Conservation (phyloP, 2,113 vertebrate genomes). For the Neodon shergylaensis region DNA sequence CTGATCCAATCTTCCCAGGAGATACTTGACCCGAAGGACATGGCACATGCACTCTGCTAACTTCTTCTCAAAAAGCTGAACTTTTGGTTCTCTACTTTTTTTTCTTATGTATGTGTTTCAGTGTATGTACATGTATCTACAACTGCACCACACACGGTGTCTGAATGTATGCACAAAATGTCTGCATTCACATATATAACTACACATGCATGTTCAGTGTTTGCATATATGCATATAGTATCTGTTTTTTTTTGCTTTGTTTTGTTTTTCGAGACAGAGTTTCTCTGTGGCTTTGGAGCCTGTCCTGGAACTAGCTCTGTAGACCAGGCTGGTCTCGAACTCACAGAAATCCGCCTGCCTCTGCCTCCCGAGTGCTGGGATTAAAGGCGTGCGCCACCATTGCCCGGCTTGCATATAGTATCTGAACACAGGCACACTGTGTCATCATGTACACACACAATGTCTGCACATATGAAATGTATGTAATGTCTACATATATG, state of each 20-base stretch:
- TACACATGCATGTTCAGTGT: neutral
- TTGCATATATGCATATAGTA: neutral
- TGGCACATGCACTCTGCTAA: neutral
- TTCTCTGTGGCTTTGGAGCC: no score
- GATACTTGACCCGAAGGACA: neutral
- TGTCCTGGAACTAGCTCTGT: no score
- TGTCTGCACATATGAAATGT: neutral
- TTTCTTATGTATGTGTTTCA: neutral
- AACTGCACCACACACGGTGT: neutral
- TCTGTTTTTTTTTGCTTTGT: no score
- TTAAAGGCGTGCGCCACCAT: no score
- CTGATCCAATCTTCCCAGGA: neutral
- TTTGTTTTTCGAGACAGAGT: no score
- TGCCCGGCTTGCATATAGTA: no score
- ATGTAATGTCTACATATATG: neutral
- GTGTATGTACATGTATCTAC: neutral
- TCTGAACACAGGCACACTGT: neutral
- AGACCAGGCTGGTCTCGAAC: no score
- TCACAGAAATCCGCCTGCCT: no score
- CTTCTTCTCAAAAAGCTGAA: neutral
- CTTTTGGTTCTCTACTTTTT: no score
- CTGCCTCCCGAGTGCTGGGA: no score
- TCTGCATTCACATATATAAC: neutral
- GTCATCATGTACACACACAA: neutral
- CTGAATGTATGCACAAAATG: neutral